phyloP scores from a whole-genome alignment of 2,888 invertebrate species.

The Macrosoma leucophasiata region DNA sequence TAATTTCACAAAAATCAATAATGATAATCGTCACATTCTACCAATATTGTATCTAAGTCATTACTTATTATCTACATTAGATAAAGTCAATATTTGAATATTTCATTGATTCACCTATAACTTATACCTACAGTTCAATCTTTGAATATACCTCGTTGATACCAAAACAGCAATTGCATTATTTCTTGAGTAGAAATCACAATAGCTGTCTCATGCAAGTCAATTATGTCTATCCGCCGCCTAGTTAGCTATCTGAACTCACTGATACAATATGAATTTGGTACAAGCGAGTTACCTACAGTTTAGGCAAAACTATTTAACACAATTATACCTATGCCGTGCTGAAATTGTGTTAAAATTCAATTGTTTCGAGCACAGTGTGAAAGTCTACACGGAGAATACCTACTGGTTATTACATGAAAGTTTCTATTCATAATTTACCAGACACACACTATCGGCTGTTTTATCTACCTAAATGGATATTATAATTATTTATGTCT shows the following conservation, averaged over 20 bases:
- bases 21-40: no score
- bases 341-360: conserved; percentile 52
- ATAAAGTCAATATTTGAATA: no score
- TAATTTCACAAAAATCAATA: no score
- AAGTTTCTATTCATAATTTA: conserved; percentile 12
- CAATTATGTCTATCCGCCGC: conserved; percentile 69
- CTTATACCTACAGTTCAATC: no score
- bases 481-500: no score
- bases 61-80: no score
- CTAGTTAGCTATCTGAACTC: conserved; percentile 60
- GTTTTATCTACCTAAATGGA: conserved; percentile 17
- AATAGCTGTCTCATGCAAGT: conserved; percentile 66
- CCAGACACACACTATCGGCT: conserved; percentile 21
- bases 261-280: conserved; percentile 62
- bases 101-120: no score
- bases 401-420: conserved; percentile 19
- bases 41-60: no score
- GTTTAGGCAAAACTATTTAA: conserved; percentile 52
- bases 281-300: conserved; percentile 49
- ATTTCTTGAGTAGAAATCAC: conserved; percentile 42
- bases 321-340: conserved; percentile 43
- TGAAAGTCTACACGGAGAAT: conserved; percentile 12
- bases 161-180: conserved; percentile 30
- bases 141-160: no score
- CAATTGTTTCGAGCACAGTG: conserved; percentile 37